Evolutionary conservation across 2,797 vertebrate genomes (phyloP).

Genomic region (Rhincodon typus): DNA sequence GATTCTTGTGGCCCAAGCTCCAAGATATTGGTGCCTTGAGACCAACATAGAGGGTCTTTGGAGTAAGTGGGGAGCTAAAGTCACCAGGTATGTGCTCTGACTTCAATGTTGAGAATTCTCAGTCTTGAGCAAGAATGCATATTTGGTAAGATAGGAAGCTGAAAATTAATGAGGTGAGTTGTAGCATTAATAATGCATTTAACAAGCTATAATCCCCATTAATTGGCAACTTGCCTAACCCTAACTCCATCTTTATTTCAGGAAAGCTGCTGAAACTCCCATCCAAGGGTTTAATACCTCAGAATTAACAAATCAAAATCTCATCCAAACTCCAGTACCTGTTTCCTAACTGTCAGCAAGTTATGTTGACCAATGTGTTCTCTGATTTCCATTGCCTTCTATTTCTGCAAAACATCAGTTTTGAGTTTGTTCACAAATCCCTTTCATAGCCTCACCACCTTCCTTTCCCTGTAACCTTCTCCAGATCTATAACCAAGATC

Average conservation of each 20-base stretch:
- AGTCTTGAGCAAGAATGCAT: no score
- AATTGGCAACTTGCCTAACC: no score
- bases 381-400: not conserved
- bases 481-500: not conserved
- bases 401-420: not conserved
- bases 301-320: not conserved
- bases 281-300: not conserved
- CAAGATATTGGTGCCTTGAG: no score
- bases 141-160: no score
- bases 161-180: no score
- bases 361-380: not conserved
- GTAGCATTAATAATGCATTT: no score
- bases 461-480: not conserved
- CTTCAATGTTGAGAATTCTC: no score
- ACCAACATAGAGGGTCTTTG: no score
- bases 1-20: no score
- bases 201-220: no score
- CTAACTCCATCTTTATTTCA: not conserved
- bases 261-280: not conserved
- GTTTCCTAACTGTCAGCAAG: not conserved
- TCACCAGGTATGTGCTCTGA: no score
- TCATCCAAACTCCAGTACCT: not conserved
- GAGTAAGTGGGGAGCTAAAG: no score
- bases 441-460: not conserved
- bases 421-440: not conserved